phyloP scores from a whole-genome alignment of 2,797 vertebrate species.

The Eleutherodactylus coqui region DNA sequence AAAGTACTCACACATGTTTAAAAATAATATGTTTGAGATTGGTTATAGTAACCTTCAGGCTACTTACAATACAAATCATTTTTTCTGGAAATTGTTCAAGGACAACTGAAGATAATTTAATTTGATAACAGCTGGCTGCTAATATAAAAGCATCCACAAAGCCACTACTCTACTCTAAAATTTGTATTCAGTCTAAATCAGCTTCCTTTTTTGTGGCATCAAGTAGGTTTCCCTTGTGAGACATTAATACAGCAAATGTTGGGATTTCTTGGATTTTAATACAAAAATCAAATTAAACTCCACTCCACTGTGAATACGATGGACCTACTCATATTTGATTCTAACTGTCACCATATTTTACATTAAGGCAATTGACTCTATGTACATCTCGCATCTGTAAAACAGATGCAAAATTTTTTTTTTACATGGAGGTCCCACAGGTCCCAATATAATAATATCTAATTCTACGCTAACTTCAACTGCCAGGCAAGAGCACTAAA shows the following conservation, averaged over 20 bases:
- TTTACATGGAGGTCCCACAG: background rate
- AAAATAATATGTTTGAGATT: slow-evolving; percentile 41
- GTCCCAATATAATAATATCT: slow-evolving; percentile 11
- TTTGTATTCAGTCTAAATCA: slow-evolving; percentile 4
- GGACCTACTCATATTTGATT: background rate
- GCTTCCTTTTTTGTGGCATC: slow-evolving; percentile 32
- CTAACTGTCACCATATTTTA: background rate
- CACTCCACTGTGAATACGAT: background rate
- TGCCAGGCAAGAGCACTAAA: background rate
- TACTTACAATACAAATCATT: slow-evolving; percentile 32
- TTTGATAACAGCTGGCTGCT: slow-evolving; percentile 50
- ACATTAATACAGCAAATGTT: background rate
- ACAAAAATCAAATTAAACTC: background rate
- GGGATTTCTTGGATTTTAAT: background rate
- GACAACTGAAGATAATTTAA: slow-evolving; percentile 51
- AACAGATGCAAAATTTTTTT: slow-evolving; percentile 7
- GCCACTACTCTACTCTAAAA: background rate
- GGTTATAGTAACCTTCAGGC: slow-evolving; percentile 24
- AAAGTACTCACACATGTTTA: slow-evolving; percentile 52
- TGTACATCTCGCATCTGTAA: background rate
- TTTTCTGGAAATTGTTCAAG: slow-evolving; percentile 46
- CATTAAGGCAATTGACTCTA: background rate
- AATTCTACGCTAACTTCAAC: background rate
- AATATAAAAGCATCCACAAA: slow-evolving; percentile 32
- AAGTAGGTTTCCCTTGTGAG: background rate